Conservation (phyloP, 1,140 invertebrate genomes). For the Drosophila grimshawi region DNA sequence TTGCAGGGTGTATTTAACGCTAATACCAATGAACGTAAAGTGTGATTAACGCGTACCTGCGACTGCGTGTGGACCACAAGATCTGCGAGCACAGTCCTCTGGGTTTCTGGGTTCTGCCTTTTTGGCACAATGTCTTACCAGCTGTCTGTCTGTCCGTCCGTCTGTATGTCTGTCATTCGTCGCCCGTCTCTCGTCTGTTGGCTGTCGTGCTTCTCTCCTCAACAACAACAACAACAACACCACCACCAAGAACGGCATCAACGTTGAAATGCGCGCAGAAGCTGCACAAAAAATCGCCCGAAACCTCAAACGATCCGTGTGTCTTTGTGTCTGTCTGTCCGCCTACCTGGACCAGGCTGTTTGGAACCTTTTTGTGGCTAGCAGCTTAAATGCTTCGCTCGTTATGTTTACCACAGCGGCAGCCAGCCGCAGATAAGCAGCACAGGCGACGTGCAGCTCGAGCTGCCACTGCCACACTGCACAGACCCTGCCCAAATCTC, state of each 20-base stretch:
- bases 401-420: conserved; percentile 65
- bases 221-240: no score
- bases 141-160: background rate
- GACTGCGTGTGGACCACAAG: conserved; percentile 32
- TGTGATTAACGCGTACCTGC: conserved; percentile 79
- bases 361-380: conserved; percentile 60
- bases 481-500: background rate
- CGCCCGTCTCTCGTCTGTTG: conserved; percentile 1
- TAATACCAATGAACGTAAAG: conserved; percentile 68
- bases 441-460: conserved; percentile 20
- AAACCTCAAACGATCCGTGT: conserved; percentile 30
- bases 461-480: conserved; percentile 7
- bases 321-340: background rate
- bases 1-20: conserved; percentile 31
- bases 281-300: conserved; percentile 74
- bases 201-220: no score
- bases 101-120: conserved; percentile 51
- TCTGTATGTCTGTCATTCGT: conserved; percentile 2
- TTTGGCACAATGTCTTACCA: conserved; percentile 61
- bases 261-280: conserved; percentile 70
- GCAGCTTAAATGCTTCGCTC: conserved; percentile 72
- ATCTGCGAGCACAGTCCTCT: conserved; percentile 7
- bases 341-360: conserved; percentile 50
- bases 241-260: conserved; percentile 19
- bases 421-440: conserved; percentile 51